These are phyloP conservation scores for Leiothrix lutea DNA, from an alignment of 2,113 vertebrate species.

Conservation along the genomic window DNA sequence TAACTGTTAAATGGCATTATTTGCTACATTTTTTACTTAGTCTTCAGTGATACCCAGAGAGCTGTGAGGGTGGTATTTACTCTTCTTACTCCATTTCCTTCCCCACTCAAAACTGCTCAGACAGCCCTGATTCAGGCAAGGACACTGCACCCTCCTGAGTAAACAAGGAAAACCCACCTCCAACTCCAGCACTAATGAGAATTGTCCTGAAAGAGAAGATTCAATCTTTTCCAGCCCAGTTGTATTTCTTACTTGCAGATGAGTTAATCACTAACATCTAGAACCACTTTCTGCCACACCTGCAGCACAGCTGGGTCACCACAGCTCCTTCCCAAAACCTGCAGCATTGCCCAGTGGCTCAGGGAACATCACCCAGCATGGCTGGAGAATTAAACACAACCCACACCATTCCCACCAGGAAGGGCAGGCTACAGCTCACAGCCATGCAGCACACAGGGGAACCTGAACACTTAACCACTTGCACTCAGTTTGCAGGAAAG, in stretches of 20 bases:
- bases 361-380: rapidly evolving
- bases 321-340: neutral
- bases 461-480: rapidly evolving
- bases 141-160: neutral
- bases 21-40: neutral
- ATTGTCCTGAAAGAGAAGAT: neutral
- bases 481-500: neutral
- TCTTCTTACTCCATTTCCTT: neutral
- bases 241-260: neutral
- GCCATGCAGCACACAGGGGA: neutral
- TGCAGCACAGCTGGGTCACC: rapidly evolving
- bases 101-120: neutral
- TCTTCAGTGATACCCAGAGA: neutral
- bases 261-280: neutral
- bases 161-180: neutral
- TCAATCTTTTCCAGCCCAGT: neutral
- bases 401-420: neutral
- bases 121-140: neutral
- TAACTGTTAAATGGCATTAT: neutral
- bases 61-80: neutral
- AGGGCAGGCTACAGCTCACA: neutral
- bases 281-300: neutral
- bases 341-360: rapidly evolving
- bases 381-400: neutral
- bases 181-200: neutral